Evolutionary conservation across 2,113 vertebrate species (phyloP), one percentile per base, ranked within the genome.

Genomic region (Paradisaea rubra): DNA sequence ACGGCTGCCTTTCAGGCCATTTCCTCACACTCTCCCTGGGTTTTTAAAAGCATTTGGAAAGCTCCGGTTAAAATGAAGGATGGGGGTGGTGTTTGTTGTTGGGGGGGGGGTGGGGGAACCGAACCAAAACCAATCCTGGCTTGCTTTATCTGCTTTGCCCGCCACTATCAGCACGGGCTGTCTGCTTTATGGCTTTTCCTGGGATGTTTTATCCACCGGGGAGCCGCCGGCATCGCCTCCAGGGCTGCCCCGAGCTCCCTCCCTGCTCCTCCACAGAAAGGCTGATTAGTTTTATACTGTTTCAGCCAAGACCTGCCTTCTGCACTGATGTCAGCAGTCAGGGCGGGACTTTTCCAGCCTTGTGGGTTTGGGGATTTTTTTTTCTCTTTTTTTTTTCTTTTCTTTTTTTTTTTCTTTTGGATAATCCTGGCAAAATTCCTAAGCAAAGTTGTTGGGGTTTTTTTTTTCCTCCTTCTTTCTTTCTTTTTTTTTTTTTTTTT

Each of bases 281-380:
- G 18, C 45, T 10, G 66, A 70, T 69, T 30, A 52, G 71, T 86
- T 95, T 95, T 94, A 92, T 95, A 81, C 33, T 3, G 4, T 15
- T 71, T 33, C 85, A 89, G 69, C 71, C 93, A 93, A 86, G 96
- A 94, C 94, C 96, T 95, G 93, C 96, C 96, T 96, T 90, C 95
- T 88, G 91, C 94, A 89, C 87, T 97, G 96, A 97, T 96, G 94
- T 97, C 95, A 97, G 95, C 93, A 88, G 8, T n/a, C 93, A 94
- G 96, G 97, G 97, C 95, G 96, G 97, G 94, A 96, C 91, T 96
- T 95, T 56, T 84, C 64, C 93, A 96, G 97, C 70, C 69, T 61
- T 95, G 91, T 91, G 94, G 87, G 76, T 92, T 97, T 92, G 84
- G 68, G 87, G 89, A 81, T 73, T 59, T 95, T 96, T 54, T 42